Percentiles rank a stretch among this genome's conserved stretches.
phyloP scores from a whole-genome alignment of 2,888 invertebrate species.

The Chrysomela aeneicollis region DNA sequence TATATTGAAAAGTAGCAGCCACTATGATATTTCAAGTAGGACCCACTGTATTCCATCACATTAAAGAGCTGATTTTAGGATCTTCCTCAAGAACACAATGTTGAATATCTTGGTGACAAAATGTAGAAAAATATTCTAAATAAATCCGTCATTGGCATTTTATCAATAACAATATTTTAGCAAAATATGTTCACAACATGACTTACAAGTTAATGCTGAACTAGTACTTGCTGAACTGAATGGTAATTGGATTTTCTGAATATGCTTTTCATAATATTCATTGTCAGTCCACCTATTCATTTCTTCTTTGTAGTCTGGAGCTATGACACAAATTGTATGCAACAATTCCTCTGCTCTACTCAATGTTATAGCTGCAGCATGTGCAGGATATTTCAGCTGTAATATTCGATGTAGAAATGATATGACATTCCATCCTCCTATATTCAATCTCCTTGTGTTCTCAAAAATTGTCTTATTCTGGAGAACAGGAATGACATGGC shows the following conservation, averaged over 20 bases:
- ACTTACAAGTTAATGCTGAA: conserved; percentile 69
- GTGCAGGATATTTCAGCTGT: conserved; percentile 93
- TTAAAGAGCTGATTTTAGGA: no score
- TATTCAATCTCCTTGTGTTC: conserved; percentile 82
- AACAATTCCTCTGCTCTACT: conserved; percentile 88
- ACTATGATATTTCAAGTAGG: no score
- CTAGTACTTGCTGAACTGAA: conserved; percentile 72
- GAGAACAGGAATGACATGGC: conserved; percentile 86
- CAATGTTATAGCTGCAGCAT: conserved; percentile 85
- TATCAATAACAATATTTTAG: no score
- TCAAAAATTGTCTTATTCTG: conserved; percentile 73
- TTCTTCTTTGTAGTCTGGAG: conserved; percentile 81
- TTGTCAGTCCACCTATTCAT: conserved; percentile 81
- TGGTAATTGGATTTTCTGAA: conserved; percentile 86
- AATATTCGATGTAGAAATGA: conserved; percentile 85
- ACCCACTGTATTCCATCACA: no score
- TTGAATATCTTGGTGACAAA: no score
- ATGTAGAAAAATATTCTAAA: no score
- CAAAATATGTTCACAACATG: no score
- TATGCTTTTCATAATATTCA: conserved; percentile 84
- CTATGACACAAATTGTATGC: conserved; percentile 80
- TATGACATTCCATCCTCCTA: conserved; percentile 85
- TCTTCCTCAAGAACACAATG: no score
- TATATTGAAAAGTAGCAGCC: no score
- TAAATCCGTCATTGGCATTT: no score